These are phyloP conservation scores for Elanus axillaris DNA, from an alignment of 2,113 vertebrate species.

Conservation along the genomic window DNA sequence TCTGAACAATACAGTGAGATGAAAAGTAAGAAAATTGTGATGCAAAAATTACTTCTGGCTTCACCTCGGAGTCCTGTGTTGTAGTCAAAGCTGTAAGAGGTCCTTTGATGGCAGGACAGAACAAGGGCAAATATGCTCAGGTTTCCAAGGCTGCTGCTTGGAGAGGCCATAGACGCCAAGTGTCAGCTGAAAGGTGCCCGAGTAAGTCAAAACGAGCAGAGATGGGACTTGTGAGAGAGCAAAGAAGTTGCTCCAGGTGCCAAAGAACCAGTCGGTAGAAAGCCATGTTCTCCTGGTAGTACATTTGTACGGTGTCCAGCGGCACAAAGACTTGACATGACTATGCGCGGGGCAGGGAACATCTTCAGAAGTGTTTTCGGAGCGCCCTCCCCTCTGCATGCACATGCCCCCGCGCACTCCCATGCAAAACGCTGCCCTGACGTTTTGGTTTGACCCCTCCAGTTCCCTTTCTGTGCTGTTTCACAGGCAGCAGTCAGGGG, in stretches of 20 bases:
- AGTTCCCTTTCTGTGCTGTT: neutral
- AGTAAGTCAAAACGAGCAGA: neutral
- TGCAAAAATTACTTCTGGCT: neutral
- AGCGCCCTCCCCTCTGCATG: rapidly evolving
- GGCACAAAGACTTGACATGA: neutral
- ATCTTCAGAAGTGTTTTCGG: neutral
- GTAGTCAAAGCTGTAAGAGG: neutral
- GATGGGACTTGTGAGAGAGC: neutral
- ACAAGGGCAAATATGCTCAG: neutral
- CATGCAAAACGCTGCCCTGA: neutral
- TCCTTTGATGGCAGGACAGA: neutral
- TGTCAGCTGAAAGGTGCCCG: neutral
- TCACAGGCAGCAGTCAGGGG: rapidly evolving
- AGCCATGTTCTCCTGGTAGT: neutral
- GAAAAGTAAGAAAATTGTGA: neutral
- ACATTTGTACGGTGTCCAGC: too few species aligned
- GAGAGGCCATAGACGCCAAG: neutral
- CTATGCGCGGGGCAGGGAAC: rapidly evolving
- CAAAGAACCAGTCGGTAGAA: neutral
- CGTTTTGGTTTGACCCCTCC: neutral
- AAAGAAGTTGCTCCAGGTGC: neutral
- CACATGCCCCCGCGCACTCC: rapidly evolving
- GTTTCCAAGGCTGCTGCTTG: neutral
- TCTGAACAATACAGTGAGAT: neutral
- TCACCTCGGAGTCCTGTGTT: neutral